phyloP scores from a whole-genome alignment of 2,797 vertebrate species.

The Pangasius krempfi region DNA sequence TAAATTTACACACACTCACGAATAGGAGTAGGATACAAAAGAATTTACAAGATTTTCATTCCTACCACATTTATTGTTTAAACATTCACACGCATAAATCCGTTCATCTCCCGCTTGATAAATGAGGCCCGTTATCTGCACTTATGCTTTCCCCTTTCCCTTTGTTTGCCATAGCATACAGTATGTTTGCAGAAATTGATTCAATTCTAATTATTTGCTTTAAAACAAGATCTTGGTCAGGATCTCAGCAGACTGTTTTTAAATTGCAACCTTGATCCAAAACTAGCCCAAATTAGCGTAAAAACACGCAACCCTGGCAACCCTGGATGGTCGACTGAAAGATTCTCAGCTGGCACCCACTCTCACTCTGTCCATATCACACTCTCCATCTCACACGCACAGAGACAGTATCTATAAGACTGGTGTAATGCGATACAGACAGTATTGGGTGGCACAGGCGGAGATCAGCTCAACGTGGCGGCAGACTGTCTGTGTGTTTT shows the following conservation, averaged over 20 bases:
- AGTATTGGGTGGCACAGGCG: background rate
- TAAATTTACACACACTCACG: background rate
- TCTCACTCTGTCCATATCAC: background rate
- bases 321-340: background rate
- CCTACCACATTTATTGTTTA: background rate
- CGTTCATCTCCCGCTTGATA: background rate
- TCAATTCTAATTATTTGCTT: background rate
- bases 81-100: background rate
- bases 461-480: constrained; percentile 21
- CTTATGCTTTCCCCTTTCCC: background rate
- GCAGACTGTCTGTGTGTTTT: constrained; percentile 10
- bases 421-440: constrained; percentile 23
- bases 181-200: background rate
- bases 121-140: background rate
- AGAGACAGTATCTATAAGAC: background rate
- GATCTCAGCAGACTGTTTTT: background rate
- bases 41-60: background rate
- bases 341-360: background rate
- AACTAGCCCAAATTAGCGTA: too few species aligned
- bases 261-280: background rate
- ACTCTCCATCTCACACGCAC: background rate
- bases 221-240: background rate
- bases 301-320: background rate
- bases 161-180: background rate
- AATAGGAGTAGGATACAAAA: too few species aligned